A percentile compares a stretch with the other conserved stretches of the same genome.
Evolutionary conservation across 2,888 invertebrate species (phyloP).

Genomic region (Spatulosminthurus flaviceps): DNA sequence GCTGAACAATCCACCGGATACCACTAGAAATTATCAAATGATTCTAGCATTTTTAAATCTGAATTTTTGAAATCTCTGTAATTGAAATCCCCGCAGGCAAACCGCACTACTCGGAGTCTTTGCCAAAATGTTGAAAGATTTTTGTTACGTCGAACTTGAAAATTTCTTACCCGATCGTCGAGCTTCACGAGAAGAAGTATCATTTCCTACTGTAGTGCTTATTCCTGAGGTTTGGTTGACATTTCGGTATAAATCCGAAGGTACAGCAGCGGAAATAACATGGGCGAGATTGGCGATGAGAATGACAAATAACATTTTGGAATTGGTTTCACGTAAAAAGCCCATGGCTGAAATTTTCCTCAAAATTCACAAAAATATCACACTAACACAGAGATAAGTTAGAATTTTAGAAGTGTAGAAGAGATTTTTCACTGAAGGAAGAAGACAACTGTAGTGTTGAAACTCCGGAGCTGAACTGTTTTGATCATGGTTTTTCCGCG

Average conservation of each 20-base stretch:
- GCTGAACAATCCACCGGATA: conserved; percentile 57
- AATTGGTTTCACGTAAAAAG: not conserved
- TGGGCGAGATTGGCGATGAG: not conserved
- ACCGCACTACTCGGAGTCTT: too few species aligned
- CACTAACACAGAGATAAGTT: not conserved
- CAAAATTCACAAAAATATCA: not conserved
- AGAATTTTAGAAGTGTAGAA: not conserved
- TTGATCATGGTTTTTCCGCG: conserved; percentile 46
- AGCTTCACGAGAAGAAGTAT: conserved; percentile 54
- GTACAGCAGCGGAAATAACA: not conserved
- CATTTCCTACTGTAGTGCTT: conserved; percentile 19
- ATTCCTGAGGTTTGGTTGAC: not conserved
- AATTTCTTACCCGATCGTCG: conserved; percentile 58
- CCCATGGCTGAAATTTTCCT: conserved; percentile 22
- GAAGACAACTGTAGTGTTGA: conserved; percentile 8
- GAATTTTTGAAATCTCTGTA: too few species aligned
- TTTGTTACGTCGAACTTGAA: not conserved
- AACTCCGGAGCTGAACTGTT: conserved; percentile 43
- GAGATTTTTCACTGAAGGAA: not conserved
- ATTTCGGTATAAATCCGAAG: not conserved
- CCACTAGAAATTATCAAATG: not conserved
- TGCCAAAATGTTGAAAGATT: not conserved
- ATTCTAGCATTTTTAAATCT: too few species aligned
- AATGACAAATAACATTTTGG: not conserved
- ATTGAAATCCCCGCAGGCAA: too few species aligned